Percentiles rank a stretch among this genome's conserved stretches.
These are phyloP conservation scores for Bujurquina vittata DNA, from an alignment of 2,113 vertebrate genomes.

Conservation along the genomic window DNA sequence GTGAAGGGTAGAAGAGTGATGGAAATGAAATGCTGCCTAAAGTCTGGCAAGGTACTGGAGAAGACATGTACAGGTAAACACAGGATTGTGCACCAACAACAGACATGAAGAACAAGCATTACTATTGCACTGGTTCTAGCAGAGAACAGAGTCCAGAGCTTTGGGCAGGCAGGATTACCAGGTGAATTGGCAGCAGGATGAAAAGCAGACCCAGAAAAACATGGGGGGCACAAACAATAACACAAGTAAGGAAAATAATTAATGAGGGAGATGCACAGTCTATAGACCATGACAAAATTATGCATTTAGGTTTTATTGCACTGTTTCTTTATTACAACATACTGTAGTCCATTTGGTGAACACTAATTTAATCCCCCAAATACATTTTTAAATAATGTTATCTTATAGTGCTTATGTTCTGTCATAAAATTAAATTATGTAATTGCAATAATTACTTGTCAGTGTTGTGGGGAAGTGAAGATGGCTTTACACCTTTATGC, in stretches of 20 bases:
- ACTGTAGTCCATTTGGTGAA: not conserved
- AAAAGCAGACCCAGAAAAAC: not conserved
- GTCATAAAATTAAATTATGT: not conserved
- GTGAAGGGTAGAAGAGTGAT: not conserved
- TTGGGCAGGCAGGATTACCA: not conserved
- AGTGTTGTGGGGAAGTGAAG: not conserved
- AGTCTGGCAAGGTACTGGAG: not conserved
- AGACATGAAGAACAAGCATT: not conserved
- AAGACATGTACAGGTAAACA: not conserved
- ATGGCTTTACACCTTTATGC: not conserved
- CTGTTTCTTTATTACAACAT: no score
- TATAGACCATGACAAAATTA: not conserved
- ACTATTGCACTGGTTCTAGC: not conserved
- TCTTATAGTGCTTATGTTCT: not conserved
- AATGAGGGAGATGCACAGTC: not conserved
- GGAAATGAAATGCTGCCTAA: not conserved
- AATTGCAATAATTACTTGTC: not conserved
- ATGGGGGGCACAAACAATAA: not conserved
- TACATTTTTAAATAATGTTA: not conserved
- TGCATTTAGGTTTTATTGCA: not conserved
- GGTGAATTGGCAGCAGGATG: not conserved
- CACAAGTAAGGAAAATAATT: not conserved
- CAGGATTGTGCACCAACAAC: not conserved
- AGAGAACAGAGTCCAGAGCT: not conserved
- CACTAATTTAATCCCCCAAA: not conserved